phyloP scores from a whole-genome alignment of 2,113 vertebrate species.

The crab-eating macaque (Macaca fascicularis) region T2T-MFA8v1.1 NC_088384.1:26199501-26200000 shows the following conservation, averaged over 20 bases:
- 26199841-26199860: background rate
- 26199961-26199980: background rate
- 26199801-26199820: background rate
- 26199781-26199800: background rate
- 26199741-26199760: background rate
- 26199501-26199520: background rate
- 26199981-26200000: background rate
- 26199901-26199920: too few species aligned
- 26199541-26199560: background rate
- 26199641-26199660: background rate
- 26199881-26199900: background rate
- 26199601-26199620: background rate
- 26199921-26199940: background rate
- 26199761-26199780: background rate
- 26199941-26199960: background rate
- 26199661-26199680: too few species aligned
- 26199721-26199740: background rate
- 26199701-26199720: background rate
- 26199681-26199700: background rate
- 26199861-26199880: background rate
- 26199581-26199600: background rate
- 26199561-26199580: too few species aligned
- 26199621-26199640: background rate
- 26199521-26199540: background rate
- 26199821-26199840: background rate